Evolutionary conservation across 2,113 vertebrate species (phyloP), one percentile per base, ranked within the genome.

Genomic region (Ammodytes marinus): DNA sequence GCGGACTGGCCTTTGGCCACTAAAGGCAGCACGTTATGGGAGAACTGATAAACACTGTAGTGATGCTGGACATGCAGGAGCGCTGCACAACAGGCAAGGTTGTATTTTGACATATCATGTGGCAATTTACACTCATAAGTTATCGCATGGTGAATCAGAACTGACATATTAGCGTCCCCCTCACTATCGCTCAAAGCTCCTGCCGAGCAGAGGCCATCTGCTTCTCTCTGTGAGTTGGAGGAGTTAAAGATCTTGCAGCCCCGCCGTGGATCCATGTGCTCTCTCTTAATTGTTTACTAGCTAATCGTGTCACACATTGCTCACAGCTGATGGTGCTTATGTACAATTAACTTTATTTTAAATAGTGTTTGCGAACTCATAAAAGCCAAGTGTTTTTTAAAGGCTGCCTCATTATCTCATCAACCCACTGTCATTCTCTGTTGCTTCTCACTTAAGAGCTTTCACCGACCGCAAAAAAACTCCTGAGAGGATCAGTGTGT

Each of bases 261-360:
- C 68, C 45, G 54, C 55, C 63, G 0, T 63, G 13, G 4, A 86
- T 64, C 80, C 78, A 65, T 74, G 83, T 60, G 77, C 80, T 87
- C 39, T 45, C 68, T 66, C 68, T 71, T 69, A 66, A 81, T 87
- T 84, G 77, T 91, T 89, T 80, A 88, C 75, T 77, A 42, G 77
- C 68, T 72, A 65, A 86, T 85, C 52, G 9, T 68, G 85, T 78
- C 77, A 19, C 80, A 49, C 75, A 54, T 79, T 80, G 69, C 87
- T 84, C 85, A 65, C 93, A 93, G 88, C 91, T 92, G 93, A 94
- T 86, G 86, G 92, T 91, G 91, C 85, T 91, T 91, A 90, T 81
- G 76, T 77, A 84, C 80, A 93, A 89, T 93, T 80, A 90, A 86
- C 87, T 92, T 90, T 86, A 92, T 92, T 93, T 89, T 89, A 91